Evolutionary conservation across 2,888 invertebrate species (phyloP).

Genomic region (Phengaris alcon): DNA sequence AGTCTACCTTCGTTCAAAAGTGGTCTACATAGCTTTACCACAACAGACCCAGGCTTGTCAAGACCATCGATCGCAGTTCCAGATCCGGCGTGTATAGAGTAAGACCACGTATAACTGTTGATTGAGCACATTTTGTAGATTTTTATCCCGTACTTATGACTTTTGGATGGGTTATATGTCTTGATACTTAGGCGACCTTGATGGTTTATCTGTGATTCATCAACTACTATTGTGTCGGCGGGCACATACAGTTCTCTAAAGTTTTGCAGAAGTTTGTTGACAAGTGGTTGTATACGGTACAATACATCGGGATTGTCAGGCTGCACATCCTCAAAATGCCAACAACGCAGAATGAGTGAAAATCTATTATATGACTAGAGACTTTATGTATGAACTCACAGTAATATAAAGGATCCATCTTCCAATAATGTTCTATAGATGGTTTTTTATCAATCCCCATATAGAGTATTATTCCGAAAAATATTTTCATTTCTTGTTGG

Average conservation of each 20-base stretch:
- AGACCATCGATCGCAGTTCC: conserved; percentile 19
- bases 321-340: too few species aligned
- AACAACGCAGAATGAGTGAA: too few species aligned
- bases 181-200: conserved; percentile 5
- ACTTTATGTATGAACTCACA: conserved; percentile 12
- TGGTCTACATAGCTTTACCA: conserved; percentile 22
- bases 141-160: conserved; percentile 7
- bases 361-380: too few species aligned
- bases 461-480: not conserved
- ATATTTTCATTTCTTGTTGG: too few species aligned
- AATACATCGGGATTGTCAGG: too few species aligned
- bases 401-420: conserved; percentile 25
- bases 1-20: conserved; percentile 18
- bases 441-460: not conserved
- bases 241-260: conserved; percentile 14
- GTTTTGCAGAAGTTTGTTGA: conserved; percentile 19
- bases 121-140: conserved; percentile 16
- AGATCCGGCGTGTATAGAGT: conserved; percentile 22
- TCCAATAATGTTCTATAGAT: conserved; percentile 19
- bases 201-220: conserved; percentile 23
- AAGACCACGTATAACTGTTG: conserved; percentile 15
- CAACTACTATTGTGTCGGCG: conserved; percentile 14
- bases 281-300: conserved; percentile 16
- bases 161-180: not conserved
- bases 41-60: conserved; percentile 16